Percentiles rank a stretch among this genome's conserved stretches.
phyloP scores from a whole-genome alignment of 2,888 invertebrate genomes.

The Pristionchus arcanus region DNA sequence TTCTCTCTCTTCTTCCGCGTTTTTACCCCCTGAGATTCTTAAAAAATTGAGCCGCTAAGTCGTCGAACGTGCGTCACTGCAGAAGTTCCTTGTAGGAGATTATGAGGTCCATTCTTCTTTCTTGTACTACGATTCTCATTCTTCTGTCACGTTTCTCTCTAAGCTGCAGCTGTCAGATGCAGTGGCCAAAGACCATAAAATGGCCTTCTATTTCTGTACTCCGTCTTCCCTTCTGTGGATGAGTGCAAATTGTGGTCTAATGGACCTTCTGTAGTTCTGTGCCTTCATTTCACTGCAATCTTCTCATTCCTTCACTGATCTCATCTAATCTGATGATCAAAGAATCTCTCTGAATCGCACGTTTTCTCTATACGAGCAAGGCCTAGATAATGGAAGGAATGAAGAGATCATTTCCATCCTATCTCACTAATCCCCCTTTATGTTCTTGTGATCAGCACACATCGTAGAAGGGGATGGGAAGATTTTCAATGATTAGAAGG shows the following conservation, averaged over 20 bases:
- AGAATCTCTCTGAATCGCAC: background rate
- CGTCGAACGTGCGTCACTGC: background rate
- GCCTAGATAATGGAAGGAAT: background rate
- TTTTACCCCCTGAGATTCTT: conserved; percentile 16
- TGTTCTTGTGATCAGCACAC: conserved; percentile 16
- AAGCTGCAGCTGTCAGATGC: background rate
- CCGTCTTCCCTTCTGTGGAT: background rate
- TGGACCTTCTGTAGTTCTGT: background rate
- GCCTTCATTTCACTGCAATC: background rate
- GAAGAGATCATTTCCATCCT: background rate
- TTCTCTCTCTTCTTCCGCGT: conserved; percentile 31
- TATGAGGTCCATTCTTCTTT: background rate
- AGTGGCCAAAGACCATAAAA: background rate
- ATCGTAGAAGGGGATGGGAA: background rate
- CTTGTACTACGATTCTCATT: background rate
- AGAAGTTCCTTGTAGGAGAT: background rate
- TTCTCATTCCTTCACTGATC: background rate
- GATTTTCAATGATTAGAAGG: background rate
- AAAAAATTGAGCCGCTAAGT: conserved; percentile 1
- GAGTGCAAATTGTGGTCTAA: background rate
- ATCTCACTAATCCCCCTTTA: conserved; percentile 21
- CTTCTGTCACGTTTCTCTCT: background rate
- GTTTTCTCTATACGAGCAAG: background rate
- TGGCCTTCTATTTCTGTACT: background rate
- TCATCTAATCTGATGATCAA: background rate